phyloP scores from a whole-genome alignment of 2,888 invertebrate genomes.

The Leptopilina drosophilae region DNA sequence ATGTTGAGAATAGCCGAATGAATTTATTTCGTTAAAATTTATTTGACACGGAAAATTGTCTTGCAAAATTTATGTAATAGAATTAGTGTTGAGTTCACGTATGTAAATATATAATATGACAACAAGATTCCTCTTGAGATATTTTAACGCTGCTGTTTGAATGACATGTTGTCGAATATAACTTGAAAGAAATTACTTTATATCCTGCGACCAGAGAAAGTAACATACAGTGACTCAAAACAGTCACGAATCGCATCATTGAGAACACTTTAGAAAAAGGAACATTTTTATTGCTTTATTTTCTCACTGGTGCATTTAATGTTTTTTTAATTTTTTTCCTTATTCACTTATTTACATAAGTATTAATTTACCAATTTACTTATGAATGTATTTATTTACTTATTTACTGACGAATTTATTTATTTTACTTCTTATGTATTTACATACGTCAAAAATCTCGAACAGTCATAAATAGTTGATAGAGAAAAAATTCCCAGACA shows the following conservation, averaged over 20 bases:
- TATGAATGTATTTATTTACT: too few relatives aligned
- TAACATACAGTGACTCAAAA: slow-evolving; percentile 20
- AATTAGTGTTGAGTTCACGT: background rate
- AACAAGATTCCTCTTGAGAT: slow-evolving; percentile 33
- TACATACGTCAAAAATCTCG: too few relatives aligned
- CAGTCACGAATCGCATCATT: slow-evolving; percentile 35
- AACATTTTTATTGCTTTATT: background rate
- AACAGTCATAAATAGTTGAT: too few relatives aligned
- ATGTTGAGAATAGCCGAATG: background rate
- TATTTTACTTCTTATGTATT: too few relatives aligned
- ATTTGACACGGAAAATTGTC: background rate
- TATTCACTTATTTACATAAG: too few relatives aligned
- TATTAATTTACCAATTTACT: too few relatives aligned
- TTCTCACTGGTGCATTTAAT: background rate
- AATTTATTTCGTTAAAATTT: background rate
- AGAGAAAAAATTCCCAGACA: too few relatives aligned
- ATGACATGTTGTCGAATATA: slow-evolving; percentile 2
- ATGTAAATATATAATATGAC: background rate
- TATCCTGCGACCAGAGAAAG: slow-evolving; percentile 25
- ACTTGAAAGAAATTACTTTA: slow-evolving; percentile 16
- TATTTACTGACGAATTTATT: too few relatives aligned
- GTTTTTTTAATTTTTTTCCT: background rate
- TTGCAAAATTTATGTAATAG: slow-evolving; percentile 9
- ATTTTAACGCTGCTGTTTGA: background rate
- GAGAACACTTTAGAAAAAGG: background rate